Evolutionary conservation across 2,797 vertebrate genomes (phyloP), one percentile per base, ranked within the genome.

Genomic region (Gila robusta): DNA sequence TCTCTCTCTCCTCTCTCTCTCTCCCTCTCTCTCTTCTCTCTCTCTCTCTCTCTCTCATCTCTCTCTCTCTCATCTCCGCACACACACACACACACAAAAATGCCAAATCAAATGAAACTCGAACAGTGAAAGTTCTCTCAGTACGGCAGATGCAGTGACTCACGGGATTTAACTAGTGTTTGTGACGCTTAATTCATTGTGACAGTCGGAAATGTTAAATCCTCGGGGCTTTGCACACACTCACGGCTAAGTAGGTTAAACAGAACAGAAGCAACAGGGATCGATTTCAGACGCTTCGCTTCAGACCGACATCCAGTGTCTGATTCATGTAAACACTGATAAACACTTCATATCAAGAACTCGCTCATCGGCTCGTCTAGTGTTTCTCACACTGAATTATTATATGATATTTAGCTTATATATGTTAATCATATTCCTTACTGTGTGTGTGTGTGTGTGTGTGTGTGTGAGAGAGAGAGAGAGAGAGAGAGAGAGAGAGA

Each of bases 151-250:
- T 4, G 70, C 72, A 79, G 91, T 94, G 94, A 95, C 90, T 94
- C 93, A 95, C 90, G 28, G 88, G 94, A 94, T 94, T 94, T 95
- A 95, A 94, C 94, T 90, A 92, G 92, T 91, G 92, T 95, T 94
- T 95, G 93, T 94, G 94, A 93, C 89, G 92, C 91, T 94, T 96
- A 95, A 96, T 95, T 94, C 94, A 88, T 95, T 93, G 91, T 95
- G 94, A 96, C 95, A 95, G 94, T 93, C 95, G 94, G 93, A 95
- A 95, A 95, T 95, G 94, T 95, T 96, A 95, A 95, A 94, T 94
- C 94, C 95, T 93, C 85, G 88, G 93, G 94, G 94, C 88, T 89
- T 88, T 88, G 90, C 89, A 89, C 91, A 86, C 93, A 92, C 89
- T 91, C 91, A 87, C 90, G 90, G 90, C 91, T 95, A 96, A 96